Evolutionary conservation across 1,140 invertebrate species (phyloP).

Genomic region (Elysia chlorotica): DNA sequence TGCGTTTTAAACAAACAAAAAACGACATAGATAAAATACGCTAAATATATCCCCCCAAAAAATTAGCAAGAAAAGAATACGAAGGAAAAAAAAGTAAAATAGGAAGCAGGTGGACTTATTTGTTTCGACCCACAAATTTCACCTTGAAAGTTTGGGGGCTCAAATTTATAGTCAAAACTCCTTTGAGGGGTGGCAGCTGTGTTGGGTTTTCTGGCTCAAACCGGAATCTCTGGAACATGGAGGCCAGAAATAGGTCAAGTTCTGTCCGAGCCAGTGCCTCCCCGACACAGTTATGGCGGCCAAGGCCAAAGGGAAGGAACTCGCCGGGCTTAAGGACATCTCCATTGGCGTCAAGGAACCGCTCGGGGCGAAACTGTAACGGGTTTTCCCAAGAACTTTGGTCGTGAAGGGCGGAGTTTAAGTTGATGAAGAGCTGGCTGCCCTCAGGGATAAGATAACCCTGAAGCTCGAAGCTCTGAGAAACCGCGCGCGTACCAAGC

Average conservation of each 20-base stretch:
- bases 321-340: slow-evolving; percentile 29
- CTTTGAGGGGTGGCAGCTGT: background rate
- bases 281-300: slow-evolving; percentile 32
- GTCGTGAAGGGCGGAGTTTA: slow-evolving; percentile 53
- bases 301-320: slow-evolving; percentile 19
- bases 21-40: too few relatives aligned
- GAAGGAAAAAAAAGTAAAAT: too few relatives aligned
- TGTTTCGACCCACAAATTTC: slow-evolving; percentile 2
- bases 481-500: slow-evolving; percentile 42
- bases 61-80: too few relatives aligned
- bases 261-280: slow-evolving; percentile 38
- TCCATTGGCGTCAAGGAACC: slow-evolving; percentile 60
- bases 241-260: slow-evolving; percentile 36
- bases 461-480: slow-evolving; percentile 37
- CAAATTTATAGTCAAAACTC: background rate
- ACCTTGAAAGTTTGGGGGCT: background rate
- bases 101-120: too few relatives aligned
- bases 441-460: slow-evolving; percentile 55
- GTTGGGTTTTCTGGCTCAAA: slow-evolving; percentile 8
- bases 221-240: slow-evolving; percentile 36
- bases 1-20: too few relatives aligned
- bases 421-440: slow-evolving; percentile 51
- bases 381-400: slow-evolving; percentile 67
- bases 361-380: slow-evolving; percentile 71
- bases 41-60: too few relatives aligned